Conservation (phyloP, 2,113 vertebrate species). For the Otolemur garnettii region DNA sequence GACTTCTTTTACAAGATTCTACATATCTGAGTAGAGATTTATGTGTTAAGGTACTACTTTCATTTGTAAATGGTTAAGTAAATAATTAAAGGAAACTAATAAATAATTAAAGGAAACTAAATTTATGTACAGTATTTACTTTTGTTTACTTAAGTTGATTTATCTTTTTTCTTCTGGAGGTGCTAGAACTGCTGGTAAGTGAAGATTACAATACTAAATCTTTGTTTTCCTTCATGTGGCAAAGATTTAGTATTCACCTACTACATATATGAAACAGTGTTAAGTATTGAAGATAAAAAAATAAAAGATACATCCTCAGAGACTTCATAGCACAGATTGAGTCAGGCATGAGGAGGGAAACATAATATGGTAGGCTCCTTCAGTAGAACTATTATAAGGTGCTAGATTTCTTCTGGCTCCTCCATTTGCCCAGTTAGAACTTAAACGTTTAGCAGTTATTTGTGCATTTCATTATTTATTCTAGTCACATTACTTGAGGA, state of each 20-base stretch:
- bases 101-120: not conserved
- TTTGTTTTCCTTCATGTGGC: conserved; percentile 51
- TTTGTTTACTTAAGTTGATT: conserved; percentile 28
- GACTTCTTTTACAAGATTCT: not conserved
- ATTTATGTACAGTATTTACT: not conserved
- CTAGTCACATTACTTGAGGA: not conserved
- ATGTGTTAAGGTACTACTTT: not conserved
- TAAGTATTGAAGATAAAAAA: not conserved
- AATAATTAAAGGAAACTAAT: not conserved
- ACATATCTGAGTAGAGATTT: not conserved
- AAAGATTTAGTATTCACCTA: not conserved
- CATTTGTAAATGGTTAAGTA: conserved; percentile 29
- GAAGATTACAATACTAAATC: not conserved
- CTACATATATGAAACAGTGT: not conserved
- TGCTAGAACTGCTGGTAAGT: not conserved
- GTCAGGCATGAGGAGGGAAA: not conserved
- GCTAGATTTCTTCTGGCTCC: not conserved
- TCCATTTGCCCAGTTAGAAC: not conserved
- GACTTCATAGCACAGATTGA: not conserved
- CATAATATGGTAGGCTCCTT: not conserved
- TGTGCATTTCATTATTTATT: conserved; percentile 33
- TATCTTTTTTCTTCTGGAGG: not conserved
- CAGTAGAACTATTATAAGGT: not conserved
- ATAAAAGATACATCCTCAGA: not conserved
- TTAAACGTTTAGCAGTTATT: not conserved